Percentiles rank a stretch among this genome's conserved stretches.
These are phyloP conservation scores for Burhinus oedicnemus DNA, from an alignment of 2,113 vertebrate species.

Conservation along the genomic window DNA sequence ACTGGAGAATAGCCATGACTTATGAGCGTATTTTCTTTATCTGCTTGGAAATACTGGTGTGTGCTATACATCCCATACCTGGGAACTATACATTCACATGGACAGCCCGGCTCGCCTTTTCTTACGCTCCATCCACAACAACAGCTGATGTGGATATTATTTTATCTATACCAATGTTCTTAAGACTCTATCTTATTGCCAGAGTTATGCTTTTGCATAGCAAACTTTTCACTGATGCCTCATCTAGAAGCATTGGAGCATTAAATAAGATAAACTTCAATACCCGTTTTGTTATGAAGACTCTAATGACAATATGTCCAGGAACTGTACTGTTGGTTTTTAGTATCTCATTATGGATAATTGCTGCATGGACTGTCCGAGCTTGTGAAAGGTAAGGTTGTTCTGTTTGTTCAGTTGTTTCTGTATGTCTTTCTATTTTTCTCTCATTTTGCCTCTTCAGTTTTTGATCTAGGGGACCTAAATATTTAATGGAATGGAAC, in stretches of 20 bases:
- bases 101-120: constrained; percentile 94
- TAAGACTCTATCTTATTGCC: constrained; percentile 98
- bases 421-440: neutral
- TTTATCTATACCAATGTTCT: constrained; percentile 99
- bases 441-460: neutral
- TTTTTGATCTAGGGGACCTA: neutral
- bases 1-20: constrained; percentile 99
- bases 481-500: neutral
- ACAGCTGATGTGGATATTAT: constrained; percentile 99
- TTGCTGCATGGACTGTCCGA: constrained; percentile 98
- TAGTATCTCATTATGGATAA: constrained; percentile 99
- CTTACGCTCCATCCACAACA: constrained; percentile 91
- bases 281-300: constrained; percentile 99
- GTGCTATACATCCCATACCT: constrained; percentile 97
- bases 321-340: constrained; percentile 99
- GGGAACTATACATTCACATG: constrained; percentile 98
- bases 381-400: constrained; percentile 96
- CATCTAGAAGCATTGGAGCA: constrained; percentile 97
- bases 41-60: constrained; percentile 97
- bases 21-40: constrained; percentile 98
- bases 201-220: constrained; percentile 99
- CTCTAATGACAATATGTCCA: constrained; percentile 99
- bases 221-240: constrained; percentile 99
- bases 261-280: constrained; percentile 99
- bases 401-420: constrained; percentile 33